Percentiles rank a stretch among this genome's conserved stretches.
Evolutionary conservation across 1,140 invertebrate species (phyloP).

Genomic region (Nasonia longicornis): DNA sequence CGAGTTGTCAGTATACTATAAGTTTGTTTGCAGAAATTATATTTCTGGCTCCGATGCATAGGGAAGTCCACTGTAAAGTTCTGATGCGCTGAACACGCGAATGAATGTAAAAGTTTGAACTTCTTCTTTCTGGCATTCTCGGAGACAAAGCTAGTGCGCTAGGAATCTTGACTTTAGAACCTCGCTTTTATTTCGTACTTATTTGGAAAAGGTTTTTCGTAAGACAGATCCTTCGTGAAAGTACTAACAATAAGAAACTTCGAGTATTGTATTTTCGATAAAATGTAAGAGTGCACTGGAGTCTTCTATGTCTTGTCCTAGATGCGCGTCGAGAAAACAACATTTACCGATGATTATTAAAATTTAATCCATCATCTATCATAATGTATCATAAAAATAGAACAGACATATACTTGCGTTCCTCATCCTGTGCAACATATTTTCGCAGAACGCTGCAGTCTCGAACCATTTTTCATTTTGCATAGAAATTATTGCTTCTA

Average conservation of each 20-base stretch:
- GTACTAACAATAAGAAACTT: too few species aligned
- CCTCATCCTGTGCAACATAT: neutral
- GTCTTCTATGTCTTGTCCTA: too few species aligned
- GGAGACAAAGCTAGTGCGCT: neutral
- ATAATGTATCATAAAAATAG: neutral
- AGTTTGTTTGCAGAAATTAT: too few species aligned
- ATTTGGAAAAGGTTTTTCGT: neutral
- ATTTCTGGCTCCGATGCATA: too few species aligned
- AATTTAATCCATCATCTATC: neutral
- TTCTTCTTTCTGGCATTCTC: neutral
- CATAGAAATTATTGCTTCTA: neutral
- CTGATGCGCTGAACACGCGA: too few species aligned
- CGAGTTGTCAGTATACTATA: too few species aligned
- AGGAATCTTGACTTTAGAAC: neutral
- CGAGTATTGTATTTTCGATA: too few species aligned
- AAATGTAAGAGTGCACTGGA: neutral
- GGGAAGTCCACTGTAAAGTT: too few species aligned
- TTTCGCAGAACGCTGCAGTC: neutral
- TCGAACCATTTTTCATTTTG: neutral
- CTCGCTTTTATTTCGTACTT: neutral
- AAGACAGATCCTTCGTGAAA: neutral
- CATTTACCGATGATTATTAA: neutral
- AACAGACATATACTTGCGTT: neutral
- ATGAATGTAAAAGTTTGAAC: neutral
- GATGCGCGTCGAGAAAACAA: too few species aligned